Base-by-base conservation (phyloP, 2,797 vertebrate genomes). In the Myripristis murdjan region DNA sequence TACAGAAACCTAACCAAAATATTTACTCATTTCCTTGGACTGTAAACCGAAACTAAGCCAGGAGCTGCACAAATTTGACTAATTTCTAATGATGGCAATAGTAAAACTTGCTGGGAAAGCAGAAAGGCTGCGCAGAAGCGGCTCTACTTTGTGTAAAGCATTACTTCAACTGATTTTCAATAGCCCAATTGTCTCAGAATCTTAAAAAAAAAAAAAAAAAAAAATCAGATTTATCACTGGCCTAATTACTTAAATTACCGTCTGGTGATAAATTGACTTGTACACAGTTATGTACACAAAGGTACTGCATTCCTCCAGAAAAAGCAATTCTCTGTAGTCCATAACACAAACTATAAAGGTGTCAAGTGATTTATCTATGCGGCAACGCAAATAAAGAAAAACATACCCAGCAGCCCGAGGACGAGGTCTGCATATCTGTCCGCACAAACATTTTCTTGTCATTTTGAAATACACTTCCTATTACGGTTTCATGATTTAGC, bases 321-420 rank as follows among this genome's bases (percentile, higher is more conserved):
- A 91, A 92, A 90, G 83, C 84, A 69, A 90, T 83, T 87, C 87
- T 92, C 90, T 90, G 83, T 85, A 90, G 87, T 91, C 87, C 68
- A 15, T 5, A 23, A 84, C 67, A 75, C 64, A 86, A 86, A 92
- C 79, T 83, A 81, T 89, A 89, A 90, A 87, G 73, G 82, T 57
- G 78, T 64, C 81, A 75, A 81, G 67, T 89, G 88, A 91, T 92
- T 91, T 89, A 89, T 91, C 76, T 88, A 70, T 87, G 87, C 82
- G n/a, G 77, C 75, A 88, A 79, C 73, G 82, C 77, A 90, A 89
- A 92, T 85, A 85, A 90, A 90, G 79, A 73, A 85, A 83, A 82
- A 80, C 71, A 82, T 55, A 78, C 37, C 74, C 72, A 69, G 81
- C 70, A 87, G 87, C 83, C 84, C 73, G 59, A 84, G 84, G 71